Conservation (phyloP, 1,140 invertebrate genomes). For the Littorina saxatilis region DNA sequence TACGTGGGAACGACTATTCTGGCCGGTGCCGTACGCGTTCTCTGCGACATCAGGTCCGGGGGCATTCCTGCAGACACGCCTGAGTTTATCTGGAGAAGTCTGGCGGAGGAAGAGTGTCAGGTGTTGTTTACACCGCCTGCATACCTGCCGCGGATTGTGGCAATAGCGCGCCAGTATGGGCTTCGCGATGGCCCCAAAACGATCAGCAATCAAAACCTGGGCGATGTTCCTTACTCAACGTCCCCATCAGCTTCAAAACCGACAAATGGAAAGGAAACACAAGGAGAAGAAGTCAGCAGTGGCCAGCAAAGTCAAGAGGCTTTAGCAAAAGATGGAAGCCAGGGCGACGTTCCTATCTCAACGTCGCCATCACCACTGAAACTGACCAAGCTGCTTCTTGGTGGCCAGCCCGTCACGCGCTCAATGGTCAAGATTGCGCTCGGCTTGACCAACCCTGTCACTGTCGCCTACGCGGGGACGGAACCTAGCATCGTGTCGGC, state of each 20-base stretch:
- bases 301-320: too few relatives aligned
- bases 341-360: too few relatives aligned
- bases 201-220: too few relatives aligned
- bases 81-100: background rate
- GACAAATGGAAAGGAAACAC: too few relatives aligned
- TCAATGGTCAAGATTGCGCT: background rate
- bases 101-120: constrained; percentile 13
- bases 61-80: background rate
- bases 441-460: background rate
- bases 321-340: too few relatives aligned
- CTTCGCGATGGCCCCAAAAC: too few relatives aligned
- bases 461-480: background rate
- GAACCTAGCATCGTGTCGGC: background rate
- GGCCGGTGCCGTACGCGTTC: background rate
- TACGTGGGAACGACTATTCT: background rate
- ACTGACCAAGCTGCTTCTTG: background rate
- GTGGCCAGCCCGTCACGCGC: background rate
- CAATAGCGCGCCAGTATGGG: background rate
- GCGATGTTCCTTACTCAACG: background rate
- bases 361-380: background rate
- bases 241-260: background rate
- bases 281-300: too few relatives aligned
- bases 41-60: constrained; percentile 14
- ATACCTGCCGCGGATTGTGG: background rate
- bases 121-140: background rate